Conservation (phyloP, 2,797 vertebrate genomes). For the Glossophaga mutica region DNA sequence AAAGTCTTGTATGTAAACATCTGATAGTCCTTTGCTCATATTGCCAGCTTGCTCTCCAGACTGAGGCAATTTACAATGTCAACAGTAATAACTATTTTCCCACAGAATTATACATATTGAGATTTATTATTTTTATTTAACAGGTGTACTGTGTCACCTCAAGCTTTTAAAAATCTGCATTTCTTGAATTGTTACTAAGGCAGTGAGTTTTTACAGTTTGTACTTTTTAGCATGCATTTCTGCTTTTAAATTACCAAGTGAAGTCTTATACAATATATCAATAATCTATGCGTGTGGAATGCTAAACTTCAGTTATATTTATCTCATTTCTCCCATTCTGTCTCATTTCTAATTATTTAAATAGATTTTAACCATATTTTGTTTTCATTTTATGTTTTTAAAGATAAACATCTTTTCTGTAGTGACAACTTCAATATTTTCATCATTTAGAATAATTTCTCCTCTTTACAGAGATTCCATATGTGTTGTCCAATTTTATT, state of each 20-base stretch:
- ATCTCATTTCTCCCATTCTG: neutral
- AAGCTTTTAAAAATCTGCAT: conserved; percentile 43
- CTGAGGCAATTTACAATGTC: neutral
- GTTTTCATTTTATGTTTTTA: conserved; percentile 34
- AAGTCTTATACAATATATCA: neutral
- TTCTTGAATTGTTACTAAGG: neutral
- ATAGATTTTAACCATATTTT: conserved; percentile 42
- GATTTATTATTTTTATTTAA: conserved; percentile 27
- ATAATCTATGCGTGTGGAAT: neutral
- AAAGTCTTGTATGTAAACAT: neutral
- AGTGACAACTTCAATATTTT: conserved; percentile 45
- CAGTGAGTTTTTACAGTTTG: neutral
- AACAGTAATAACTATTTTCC: neutral
- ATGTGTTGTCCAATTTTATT: conserved; percentile 40
- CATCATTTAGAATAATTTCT: conserved; percentile 33
- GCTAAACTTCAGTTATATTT: conserved; percentile 1
- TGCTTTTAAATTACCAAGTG: neutral
- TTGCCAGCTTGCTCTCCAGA: neutral
- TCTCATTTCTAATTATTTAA: conserved; percentile 31
- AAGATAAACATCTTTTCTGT: conserved; percentile 41
- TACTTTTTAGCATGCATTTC: neutral
- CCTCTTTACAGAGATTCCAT: conserved; percentile 33
- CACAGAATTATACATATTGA: neutral
- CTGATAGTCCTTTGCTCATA: neutral
- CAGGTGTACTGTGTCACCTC: neutral